Evolutionary conservation across 2,113 vertebrate genomes (phyloP).

Genomic region (Lutjanus erythropterus): DNA sequence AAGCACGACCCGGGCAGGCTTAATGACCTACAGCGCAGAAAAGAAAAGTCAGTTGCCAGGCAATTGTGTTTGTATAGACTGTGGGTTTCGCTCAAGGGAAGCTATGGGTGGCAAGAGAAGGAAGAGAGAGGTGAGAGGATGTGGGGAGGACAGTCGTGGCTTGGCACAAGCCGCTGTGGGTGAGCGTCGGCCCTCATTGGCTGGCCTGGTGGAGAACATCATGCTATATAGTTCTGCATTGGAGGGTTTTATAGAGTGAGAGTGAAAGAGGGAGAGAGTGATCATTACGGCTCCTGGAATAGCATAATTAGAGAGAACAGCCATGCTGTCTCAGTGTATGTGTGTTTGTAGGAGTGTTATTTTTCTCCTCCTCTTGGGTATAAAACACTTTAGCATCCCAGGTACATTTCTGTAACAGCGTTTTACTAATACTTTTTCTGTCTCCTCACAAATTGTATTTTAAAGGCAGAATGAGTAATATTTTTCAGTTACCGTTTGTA

Average conservation of each 20-base stretch:
- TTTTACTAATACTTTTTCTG: background rate
- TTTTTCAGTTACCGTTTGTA: no score
- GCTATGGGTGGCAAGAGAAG: conserved; percentile 58
- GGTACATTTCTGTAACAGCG: conserved; percentile 45
- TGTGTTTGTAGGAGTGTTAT: conserved; percentile 52
- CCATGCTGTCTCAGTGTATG: conserved; percentile 25
- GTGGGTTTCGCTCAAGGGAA: conserved; percentile 55
- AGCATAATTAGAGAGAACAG: conserved; percentile 79
- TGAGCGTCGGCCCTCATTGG: conserved; percentile 33
- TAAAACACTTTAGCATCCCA: conserved; percentile 36
- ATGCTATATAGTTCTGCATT: conserved; percentile 32
- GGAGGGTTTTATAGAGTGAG: conserved; percentile 70
- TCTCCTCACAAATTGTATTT: background rate
- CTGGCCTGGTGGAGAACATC: conserved; percentile 37
- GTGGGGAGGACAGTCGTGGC: conserved; percentile 73
- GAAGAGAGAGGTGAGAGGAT: conserved; percentile 72
- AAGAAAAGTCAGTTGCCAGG: conserved; percentile 59
- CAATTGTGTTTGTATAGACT: conserved; percentile 67
- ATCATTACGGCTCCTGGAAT: conserved; percentile 79
- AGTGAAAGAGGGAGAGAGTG: conserved; percentile 69
- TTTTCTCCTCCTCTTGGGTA: conserved; percentile 44
- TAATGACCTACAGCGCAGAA: conserved; percentile 39
- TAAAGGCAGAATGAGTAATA: no score
- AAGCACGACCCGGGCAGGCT: conserved; percentile 41
- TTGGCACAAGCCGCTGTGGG: conserved; percentile 59